Evolutionary conservation across 2,888 invertebrate genomes (phyloP), one percentile per base, ranked within the genome.

Genomic region (Mystacides longicornis): DNA sequence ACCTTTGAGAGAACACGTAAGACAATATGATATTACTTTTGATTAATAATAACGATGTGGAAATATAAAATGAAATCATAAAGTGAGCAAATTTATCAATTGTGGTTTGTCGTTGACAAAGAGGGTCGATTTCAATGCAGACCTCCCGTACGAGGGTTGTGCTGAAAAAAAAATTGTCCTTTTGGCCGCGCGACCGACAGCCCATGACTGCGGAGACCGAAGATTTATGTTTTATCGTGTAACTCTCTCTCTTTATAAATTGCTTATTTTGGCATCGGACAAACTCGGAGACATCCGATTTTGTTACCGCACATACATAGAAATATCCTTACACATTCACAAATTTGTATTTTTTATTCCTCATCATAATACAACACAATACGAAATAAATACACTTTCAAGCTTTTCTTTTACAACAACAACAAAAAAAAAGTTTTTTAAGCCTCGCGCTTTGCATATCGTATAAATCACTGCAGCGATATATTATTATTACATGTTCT

Each of bases 171-270:
- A 56, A 54, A 58, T 47, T 54, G 56, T 58, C 60, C 58, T 54
- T 60, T 60, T 60, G 55, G 55, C 58, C 52, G 43, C 53, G 49
- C 53, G 43, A 60, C 55, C 60, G 57, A 55, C 57, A 53, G 48
- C 46, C 55, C 52, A 55, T 49, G 53, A 57, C 55, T 31, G 51
- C 52, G 46, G 48, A 37, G 52, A 55, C 43, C 48, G 19, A 57
- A 61, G 61, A 61, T 61, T 61, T 59, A 61, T 61, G 59, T 61
- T 53, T 33, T 49, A 59, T 54, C 51, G 55, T 59, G 59, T 54
- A 57, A 61, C 57, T 59, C 59, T 59, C 58, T 60, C 58, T 58
- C 55, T 57, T 60, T 60, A 58, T 60, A 60, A 60, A 60, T 60
- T 57, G 60, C 60, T 60, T 60, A 60, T 60, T 60, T 60, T 56